Conservation (phyloP, 2,888 invertebrate genomes). For the Scaeva pyrastri region DNA sequence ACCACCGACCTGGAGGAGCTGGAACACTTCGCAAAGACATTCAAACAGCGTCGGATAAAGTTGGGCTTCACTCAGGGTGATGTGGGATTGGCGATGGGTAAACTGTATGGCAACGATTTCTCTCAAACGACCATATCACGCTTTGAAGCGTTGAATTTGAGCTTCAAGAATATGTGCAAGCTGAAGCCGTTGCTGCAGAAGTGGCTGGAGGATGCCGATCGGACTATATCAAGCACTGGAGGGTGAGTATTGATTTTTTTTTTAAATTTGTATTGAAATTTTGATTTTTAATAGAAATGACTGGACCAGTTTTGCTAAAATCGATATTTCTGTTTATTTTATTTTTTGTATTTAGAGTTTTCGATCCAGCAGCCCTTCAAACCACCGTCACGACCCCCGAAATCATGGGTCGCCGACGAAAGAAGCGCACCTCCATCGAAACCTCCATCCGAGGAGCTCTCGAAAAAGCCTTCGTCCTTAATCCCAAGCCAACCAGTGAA, state of each 20-base stretch:
- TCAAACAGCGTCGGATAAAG: slow-evolving; percentile 98
- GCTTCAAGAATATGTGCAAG: slow-evolving; percentile 99
- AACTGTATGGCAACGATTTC: slow-evolving; percentile 99
- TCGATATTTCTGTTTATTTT: neutral
- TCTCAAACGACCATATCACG: slow-evolving; percentile 99
- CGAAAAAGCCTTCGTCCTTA: slow-evolving; percentile 96
- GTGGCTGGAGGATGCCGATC: slow-evolving; percentile 98
- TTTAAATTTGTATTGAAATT: too few relatives aligned
- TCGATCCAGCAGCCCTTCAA: slow-evolving; percentile 85
- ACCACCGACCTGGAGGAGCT: slow-evolving; percentile 98
- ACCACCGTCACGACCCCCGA: slow-evolving; percentile 93
- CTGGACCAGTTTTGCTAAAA: neutral
- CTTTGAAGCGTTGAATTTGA: slow-evolving; percentile 98
- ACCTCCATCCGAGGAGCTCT: slow-evolving; percentile 97
- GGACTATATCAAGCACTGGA: slow-evolving; percentile 90
- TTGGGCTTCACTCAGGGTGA: slow-evolving; percentile 99
- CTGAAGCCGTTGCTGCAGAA: slow-evolving; percentile 98
- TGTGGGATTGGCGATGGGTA: slow-evolving; percentile 99
- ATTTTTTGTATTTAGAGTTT: slow-evolving; percentile 78
- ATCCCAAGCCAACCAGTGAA: slow-evolving; percentile 98
- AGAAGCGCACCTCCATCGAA: slow-evolving; percentile 98
- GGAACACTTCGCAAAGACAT: slow-evolving; percentile 99
- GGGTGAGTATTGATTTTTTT: slow-evolving; percentile 79
- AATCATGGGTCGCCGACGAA: slow-evolving; percentile 95
- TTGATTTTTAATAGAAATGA: neutral